Percentiles rank a stretch among this genome's conserved stretches.
Conservation (phyloP, 2,797 vertebrate genomes). For the Cirrhinus molitorella region DNA sequence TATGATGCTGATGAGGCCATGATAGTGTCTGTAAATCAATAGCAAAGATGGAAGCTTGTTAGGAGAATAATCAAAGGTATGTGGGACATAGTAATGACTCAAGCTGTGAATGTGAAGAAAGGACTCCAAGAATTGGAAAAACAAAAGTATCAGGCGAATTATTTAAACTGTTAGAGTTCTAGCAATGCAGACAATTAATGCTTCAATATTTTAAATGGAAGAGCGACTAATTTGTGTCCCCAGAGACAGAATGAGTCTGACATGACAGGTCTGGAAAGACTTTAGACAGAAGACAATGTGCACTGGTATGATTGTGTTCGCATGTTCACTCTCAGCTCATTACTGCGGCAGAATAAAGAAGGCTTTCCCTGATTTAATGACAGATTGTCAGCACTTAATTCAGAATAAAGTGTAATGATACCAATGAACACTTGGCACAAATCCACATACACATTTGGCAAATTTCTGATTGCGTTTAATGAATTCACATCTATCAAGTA, state of each 20-base stretch:
- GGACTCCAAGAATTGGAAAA: background rate
- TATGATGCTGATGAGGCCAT: conserved; percentile 13
- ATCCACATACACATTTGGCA: background rate
- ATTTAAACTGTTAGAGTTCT: background rate
- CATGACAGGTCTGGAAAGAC: conserved; percentile 16
- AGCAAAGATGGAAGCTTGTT: background rate
- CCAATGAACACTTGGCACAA: background rate
- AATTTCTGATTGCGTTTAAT: background rate
- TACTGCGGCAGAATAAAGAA: background rate
- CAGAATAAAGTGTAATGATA: background rate
- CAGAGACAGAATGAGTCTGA: background rate
- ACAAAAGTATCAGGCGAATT: background rate
- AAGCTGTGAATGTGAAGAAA: background rate
- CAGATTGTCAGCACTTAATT: background rate
- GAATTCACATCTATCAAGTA: background rate
- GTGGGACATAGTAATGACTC: background rate
- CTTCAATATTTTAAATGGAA: background rate
- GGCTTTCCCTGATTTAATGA: background rate
- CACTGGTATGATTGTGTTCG: background rate
- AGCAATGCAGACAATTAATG: background rate
- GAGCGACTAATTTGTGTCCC: background rate
- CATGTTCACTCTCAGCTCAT: background rate
- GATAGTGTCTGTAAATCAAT: conserved; percentile 17
- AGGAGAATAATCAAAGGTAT: background rate
- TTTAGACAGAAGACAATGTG: background rate